A percentile compares a stretch with the other conserved stretches of the same genome.
Conservation (phyloP, 2,797 vertebrate genomes). For the Squalus acanthias region DNA sequence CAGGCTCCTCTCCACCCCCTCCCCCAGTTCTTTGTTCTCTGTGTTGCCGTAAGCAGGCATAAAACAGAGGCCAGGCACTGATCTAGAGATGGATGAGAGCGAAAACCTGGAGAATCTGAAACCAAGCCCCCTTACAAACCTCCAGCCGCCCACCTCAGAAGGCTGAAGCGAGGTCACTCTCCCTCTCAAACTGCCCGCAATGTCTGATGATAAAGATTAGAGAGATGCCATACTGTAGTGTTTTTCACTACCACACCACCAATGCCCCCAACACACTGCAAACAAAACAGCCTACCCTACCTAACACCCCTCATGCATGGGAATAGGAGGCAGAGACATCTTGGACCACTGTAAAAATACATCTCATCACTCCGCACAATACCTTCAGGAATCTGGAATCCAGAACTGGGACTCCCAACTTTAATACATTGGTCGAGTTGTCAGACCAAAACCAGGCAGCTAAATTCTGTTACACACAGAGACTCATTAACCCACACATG, state of each 20-base stretch:
- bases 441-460: no score
- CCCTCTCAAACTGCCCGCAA: background rate
- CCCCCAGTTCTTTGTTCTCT: background rate
- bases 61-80: background rate
- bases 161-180: background rate
- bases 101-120: background rate
- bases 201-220: background rate
- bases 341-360: background rate
- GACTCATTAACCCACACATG: no score
- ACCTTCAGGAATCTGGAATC: background rate
- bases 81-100: background rate
- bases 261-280: background rate
- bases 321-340: background rate
- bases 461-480: no score
- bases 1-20: background rate
- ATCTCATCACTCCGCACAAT: background rate
- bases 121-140: background rate
- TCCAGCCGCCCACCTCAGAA: background rate
- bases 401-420: background rate
- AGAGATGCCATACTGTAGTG: background rate
- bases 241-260: background rate
- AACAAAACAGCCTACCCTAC: background rate
- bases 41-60: background rate
- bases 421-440: no score
- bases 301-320: background rate